These are phyloP conservation scores for Orius insidiosus DNA, from an alignment of 1,140 invertebrate genomes.

Conservation along the genomic window DNA sequence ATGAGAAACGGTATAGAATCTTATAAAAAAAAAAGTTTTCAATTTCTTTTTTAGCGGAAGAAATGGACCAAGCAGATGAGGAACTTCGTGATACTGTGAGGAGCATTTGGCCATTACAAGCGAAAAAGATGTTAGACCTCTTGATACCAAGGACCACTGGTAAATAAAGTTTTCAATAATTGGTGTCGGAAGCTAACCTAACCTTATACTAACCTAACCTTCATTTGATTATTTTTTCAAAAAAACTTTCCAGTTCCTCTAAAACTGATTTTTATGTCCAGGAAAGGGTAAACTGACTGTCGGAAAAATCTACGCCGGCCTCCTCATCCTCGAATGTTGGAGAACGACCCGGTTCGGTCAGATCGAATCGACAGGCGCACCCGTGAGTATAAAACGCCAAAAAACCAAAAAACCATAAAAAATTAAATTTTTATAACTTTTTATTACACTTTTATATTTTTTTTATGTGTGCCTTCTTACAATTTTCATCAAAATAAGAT, in stretches of 20 bases:
- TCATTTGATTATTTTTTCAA: too few species aligned
- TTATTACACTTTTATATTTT: neutral
- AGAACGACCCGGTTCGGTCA: conserved; percentile 77
- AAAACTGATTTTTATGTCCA: conserved; percentile 9
- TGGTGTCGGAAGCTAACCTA: too few species aligned
- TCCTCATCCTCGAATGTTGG: conserved; percentile 96
- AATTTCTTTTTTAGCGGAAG: conserved; percentile 54
- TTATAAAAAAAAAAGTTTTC: too few species aligned
- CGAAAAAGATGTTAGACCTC: conserved; percentile 92
- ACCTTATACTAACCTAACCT: too few species aligned
- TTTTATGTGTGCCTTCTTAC: neutral
- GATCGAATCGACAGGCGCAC: conserved; percentile 52
- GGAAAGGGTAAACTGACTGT: conserved; percentile 81
- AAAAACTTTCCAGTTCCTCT: too few species aligned
- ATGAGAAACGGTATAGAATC: conserved; percentile 91
- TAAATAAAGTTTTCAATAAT: too few species aligned
- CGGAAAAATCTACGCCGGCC: conserved; percentile 95
- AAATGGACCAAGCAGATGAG: conserved; percentile 97
- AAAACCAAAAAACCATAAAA: neutral
- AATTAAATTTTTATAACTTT: too few species aligned
- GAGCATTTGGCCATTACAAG: conserved; percentile 96
- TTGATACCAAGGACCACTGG: conserved; percentile 80
- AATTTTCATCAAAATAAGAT: neutral
- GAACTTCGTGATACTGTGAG: conserved; percentile 91
- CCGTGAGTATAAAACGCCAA: conserved; percentile 46